A percentile compares a stretch with the other conserved stretches of the same genome.
phyloP scores from a whole-genome alignment of 2,888 invertebrate species.

The Keiferia lycopersicella region DNA sequence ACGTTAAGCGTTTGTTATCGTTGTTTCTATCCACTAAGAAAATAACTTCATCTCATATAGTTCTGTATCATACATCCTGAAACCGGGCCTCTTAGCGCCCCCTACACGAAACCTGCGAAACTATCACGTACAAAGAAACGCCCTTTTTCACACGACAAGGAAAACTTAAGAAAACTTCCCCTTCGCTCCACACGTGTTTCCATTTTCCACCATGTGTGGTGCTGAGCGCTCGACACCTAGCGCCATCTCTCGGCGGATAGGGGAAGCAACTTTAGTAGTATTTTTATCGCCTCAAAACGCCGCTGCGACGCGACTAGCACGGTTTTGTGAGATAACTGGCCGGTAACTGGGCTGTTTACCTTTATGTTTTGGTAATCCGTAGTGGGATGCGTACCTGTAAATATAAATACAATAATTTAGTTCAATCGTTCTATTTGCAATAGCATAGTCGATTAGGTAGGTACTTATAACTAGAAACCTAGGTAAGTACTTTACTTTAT shows the following conservation, averaged over 20 bases:
- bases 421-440: not conserved
- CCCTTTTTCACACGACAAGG: slow-evolving; percentile 51
- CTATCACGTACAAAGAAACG: slow-evolving; percentile 65
- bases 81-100: slow-evolving; percentile 59
- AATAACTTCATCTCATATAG: too few species aligned
- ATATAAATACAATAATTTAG: slow-evolving; percentile 22
- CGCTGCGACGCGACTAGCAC: slow-evolving; percentile 3
- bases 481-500: too few species aligned
- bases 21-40: too few species aligned
- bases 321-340: slow-evolving; percentile 20
- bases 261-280: slow-evolving; percentile 40
- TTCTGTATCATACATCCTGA: slow-evolving; percentile 2
- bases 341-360: slow-evolving; percentile 14
- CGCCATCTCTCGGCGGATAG: slow-evolving; percentile 73
- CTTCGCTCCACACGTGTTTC: slow-evolving; percentile 44
- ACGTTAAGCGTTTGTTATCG: too few species aligned
- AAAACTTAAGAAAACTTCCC: slow-evolving; percentile 69
- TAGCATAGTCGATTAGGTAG: too few species aligned
- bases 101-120: slow-evolving; percentile 65
- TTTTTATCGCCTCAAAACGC: slow-evolving; percentile 36
- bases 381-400: slow-evolving; percentile 20
- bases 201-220: slow-evolving; percentile 50
- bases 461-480: too few species aligned
- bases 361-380: slow-evolving; percentile 12
- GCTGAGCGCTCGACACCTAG: slow-evolving; percentile 32